These are phyloP conservation scores for Oreohelix idahoensis DNA, from an alignment of 1,140 invertebrate species.

Conservation along the genomic window DNA sequence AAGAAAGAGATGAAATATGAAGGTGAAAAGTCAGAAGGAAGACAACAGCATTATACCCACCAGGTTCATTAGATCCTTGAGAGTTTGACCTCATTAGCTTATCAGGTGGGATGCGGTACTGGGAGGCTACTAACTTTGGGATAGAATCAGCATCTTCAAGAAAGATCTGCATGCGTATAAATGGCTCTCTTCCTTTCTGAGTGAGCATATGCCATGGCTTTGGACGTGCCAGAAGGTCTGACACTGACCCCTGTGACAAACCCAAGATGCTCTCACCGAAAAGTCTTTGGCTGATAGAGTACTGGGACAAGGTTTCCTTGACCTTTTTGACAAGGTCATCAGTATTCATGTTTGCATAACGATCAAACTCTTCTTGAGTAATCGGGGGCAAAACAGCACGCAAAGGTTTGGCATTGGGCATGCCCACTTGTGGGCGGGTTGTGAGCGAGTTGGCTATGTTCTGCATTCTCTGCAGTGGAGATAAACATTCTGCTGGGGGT, in stretches of 20 bases:
- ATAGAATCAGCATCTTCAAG: constrained; percentile 96
- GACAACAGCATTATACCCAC: constrained; percentile 14
- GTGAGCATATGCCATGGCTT: constrained; percentile 99
- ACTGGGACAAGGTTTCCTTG: constrained; percentile 97
- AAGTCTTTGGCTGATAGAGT: constrained; percentile 97
- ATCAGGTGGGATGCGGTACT: constrained; percentile 97
- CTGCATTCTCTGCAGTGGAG: constrained; percentile 95
- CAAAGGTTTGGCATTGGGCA: constrained; percentile 86
- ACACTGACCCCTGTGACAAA: constrained; percentile 89
- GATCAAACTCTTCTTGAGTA: constrained; percentile 98
- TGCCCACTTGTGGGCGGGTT: constrained; percentile 75
- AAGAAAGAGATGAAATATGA: not conserved
- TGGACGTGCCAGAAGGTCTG: constrained; percentile 96
- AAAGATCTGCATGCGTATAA: constrained; percentile 98
- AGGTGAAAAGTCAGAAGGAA: not conserved
- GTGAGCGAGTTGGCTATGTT: constrained; percentile 97
- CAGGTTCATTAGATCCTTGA: constrained; percentile 39
- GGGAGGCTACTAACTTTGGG: constrained; percentile 94
- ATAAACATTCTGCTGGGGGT: constrained; percentile 77
- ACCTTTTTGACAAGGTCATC: constrained; percentile 97
- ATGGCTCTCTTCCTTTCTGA: constrained; percentile 97
- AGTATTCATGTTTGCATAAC: constrained; percentile 98
- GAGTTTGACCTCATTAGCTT: constrained; percentile 76
- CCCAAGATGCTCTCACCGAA: constrained; percentile 98
- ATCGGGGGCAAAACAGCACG: constrained; percentile 97